These are phyloP conservation scores for Anodontia alba DNA, from an alignment of 2,888 invertebrate genomes.

Conservation along the genomic window DNA sequence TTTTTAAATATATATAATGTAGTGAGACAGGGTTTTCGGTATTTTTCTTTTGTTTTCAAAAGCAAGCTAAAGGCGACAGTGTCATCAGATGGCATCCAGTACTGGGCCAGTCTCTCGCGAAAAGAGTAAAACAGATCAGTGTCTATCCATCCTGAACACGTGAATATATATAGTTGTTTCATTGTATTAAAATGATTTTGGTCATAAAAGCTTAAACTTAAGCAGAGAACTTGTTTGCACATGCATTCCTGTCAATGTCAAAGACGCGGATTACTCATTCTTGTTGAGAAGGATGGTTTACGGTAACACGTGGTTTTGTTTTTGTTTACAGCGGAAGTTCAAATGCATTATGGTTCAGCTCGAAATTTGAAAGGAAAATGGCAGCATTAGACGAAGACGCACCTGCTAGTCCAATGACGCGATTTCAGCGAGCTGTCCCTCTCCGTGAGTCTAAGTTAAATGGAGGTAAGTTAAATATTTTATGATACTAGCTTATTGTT, in stretches of 20 bases:
- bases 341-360: slow-evolving; percentile 62
- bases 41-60: no score
- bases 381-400: slow-evolving; percentile 55
- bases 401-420: slow-evolving; percentile 49
- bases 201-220: no score
- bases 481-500: background rate
- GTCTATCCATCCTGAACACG: no score
- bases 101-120: no score
- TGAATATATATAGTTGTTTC: no score
- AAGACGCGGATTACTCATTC: background rate
- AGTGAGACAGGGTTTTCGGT: no score
- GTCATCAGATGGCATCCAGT: no score
- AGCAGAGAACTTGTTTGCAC: background rate
- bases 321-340: slow-evolving; percentile 60
- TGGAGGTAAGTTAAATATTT: slow-evolving; percentile 32
- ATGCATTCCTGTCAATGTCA: background rate
- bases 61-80: no score
- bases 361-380: slow-evolving; percentile 67
- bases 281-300: slow-evolving; percentile 7
- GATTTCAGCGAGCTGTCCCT: slow-evolving; percentile 56
- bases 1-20: no score
- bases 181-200: no score
- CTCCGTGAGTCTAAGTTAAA: slow-evolving; percentile 46
- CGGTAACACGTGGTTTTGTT: slow-evolving; percentile 16
- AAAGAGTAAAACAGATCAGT: no score